Evolutionary conservation across 2,113 vertebrate species (phyloP), one percentile per base, ranked within the genome.

Genomic region (Crotalus viridis): DNA sequence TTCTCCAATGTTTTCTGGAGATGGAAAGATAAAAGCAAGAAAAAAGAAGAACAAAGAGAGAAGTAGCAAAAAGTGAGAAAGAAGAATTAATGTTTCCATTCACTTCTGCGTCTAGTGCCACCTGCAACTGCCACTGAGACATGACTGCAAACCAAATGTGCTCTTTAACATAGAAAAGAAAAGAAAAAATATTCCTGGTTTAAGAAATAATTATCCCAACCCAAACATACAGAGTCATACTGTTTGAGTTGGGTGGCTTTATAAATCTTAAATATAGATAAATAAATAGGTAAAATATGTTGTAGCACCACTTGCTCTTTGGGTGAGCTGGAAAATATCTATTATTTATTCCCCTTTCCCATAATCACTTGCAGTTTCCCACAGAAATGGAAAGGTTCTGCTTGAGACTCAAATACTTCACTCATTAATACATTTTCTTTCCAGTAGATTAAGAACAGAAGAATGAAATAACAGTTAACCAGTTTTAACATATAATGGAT

Each of bases 341-440:
- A 81, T 81, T 81, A 81, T 39, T 81, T 81, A 43, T 43, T 28
- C 19, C 19, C 19, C 3, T 69, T 69, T 10, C 10, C 64, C n/a
- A 33, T 43, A 57, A 91, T 85, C 85, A 43, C 39, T 56, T 46
- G 19, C 55, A 52, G 56, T 87, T 26, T 69, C 15, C 10, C 91
- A 90, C n/a, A 1, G 21, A 43, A 95, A 81, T 33, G 12, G 22
- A 87, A 90, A 95, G 90, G 93, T 54, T 55, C 93, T 94, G 89
- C 54, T 93, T 74, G 90, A 91, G 43, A 43, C 88, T 93, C 3
- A 46, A 86, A 81, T 88, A 95, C 94, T 22, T 93, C 69, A 90
- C 91, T 93, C 51, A 57, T 12, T 2, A 93, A 33, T 39, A 39
- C 90, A 91, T 7, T 4, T 1, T 43, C 46, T 59, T 52, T 90